Percentiles rank a stretch among this genome's conserved stretches.
Conservation (phyloP, 2,888 invertebrate genomes). For the Galeopsomyia nigrocyanea region DNA sequence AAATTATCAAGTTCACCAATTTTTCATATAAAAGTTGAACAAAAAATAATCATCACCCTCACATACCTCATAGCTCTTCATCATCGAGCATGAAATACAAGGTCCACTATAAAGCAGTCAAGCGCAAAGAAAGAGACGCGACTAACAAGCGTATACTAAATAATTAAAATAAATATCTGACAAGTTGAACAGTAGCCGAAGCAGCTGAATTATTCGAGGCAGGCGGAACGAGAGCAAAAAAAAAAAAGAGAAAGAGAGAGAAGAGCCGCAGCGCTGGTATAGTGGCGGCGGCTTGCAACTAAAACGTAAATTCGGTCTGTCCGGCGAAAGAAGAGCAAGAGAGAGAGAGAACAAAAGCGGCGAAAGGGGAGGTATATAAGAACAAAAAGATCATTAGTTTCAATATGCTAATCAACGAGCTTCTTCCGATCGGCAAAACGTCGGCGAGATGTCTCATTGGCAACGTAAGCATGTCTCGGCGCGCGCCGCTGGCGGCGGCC, state of each 20-base stretch:
- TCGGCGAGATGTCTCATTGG: conserved; percentile 36
- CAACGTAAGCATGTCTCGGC: conserved; percentile 44
- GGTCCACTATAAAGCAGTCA: conserved; percentile 33
- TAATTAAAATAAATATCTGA: conserved; percentile 45
- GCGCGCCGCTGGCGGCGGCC: conserved; percentile 55
- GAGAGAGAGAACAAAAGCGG: conserved; percentile 9
- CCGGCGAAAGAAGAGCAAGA: background rate
- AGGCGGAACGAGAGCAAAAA: background rate
- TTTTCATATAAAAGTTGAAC: no score
- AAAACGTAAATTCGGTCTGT: conserved; percentile 41
- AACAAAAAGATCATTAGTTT: conserved; percentile 50
- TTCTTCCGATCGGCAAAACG: conserved; percentile 33
- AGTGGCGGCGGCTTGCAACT: conserved; percentile 5
- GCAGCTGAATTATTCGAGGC: conserved; percentile 39
- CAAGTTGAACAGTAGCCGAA: conserved; percentile 37
- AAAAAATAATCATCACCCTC: no score
- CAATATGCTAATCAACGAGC: conserved; percentile 48
- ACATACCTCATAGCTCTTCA: conserved; percentile 24
- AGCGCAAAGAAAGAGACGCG: background rate
- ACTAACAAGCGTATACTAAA: conserved; percentile 38
- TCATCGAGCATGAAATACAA: conserved; percentile 26
- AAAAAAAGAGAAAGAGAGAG: no score
- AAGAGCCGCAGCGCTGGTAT: no score
- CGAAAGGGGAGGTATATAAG: background rate
- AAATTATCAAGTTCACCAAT: no score